phyloP scores from a whole-genome alignment of 1,140 invertebrate species.

The Sitophilus oryzae region DNA sequence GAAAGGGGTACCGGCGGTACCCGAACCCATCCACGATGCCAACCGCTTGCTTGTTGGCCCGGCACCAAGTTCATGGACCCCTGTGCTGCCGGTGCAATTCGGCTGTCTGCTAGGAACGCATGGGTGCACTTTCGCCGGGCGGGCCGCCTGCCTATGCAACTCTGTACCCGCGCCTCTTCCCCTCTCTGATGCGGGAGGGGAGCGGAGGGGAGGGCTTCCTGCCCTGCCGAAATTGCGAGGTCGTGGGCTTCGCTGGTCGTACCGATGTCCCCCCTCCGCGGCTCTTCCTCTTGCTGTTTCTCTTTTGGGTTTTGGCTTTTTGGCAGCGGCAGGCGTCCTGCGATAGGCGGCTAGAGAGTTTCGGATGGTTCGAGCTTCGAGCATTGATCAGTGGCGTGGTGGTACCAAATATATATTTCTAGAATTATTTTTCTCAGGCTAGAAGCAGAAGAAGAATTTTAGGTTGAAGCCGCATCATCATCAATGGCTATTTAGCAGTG shows the following conservation, averaged over 20 bases:
- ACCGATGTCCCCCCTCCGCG: too few species aligned
- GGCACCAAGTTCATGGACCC: conserved; percentile 39
- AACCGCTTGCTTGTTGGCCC: too few species aligned
- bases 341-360: not conserved
- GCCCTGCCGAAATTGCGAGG: conserved; percentile 25
- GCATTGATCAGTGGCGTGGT: not conserved
- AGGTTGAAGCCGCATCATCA: too few species aligned
- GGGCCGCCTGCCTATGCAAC: conserved; percentile 36
- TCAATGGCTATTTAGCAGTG: too few species aligned
- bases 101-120: conserved; percentile 44
- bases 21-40: conserved; percentile 10
- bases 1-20: conserved; percentile 11
- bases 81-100: conserved; percentile 39
- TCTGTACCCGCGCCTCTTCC: conserved; percentile 27
- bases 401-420: too few species aligned
- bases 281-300: not conserved
- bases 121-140: conserved; percentile 42
- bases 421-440: too few species aligned
- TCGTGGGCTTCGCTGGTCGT: conserved; percentile 1
- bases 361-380: not conserved
- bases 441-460: too few species aligned
- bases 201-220: too few species aligned
- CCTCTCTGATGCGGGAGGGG: conserved; percentile 11
- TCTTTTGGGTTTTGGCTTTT: not conserved
- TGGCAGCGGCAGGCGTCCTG: not conserved